These are phyloP conservation scores for Catostylus mosaicus DNA, from an alignment of 30 jellyfish, hydroid and myxozoan species.

Conservation along the genomic window DNA sequence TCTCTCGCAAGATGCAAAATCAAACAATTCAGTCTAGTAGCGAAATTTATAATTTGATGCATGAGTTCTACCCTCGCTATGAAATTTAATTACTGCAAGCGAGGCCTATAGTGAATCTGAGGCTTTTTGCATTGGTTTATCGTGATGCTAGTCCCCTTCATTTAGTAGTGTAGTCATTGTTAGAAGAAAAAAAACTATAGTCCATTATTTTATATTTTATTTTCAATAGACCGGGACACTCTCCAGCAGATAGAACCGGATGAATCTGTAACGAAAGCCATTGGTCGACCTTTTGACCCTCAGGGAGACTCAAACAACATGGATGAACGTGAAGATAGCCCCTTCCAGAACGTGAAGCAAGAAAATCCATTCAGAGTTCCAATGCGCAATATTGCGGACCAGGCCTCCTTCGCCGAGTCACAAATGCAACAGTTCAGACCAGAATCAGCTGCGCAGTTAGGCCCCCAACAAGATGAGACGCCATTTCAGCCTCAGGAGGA, in stretches of 20 bases:
- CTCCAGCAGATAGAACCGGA: slow-evolving; percentile 47
- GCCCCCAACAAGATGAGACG: slow-evolving; percentile 51
- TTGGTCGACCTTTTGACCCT: slow-evolving; percentile 74
- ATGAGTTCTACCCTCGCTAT: too few species aligned
- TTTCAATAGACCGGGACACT: slow-evolving; percentile 8
- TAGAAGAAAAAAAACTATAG: too few species aligned
- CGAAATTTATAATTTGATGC: too few species aligned
- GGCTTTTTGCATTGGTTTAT: too few species aligned
- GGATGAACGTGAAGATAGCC: slow-evolving; percentile 73
- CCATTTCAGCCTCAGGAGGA: slow-evolving; percentile 55
- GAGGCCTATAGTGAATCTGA: too few species aligned
- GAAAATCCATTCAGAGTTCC: slow-evolving; percentile 69
- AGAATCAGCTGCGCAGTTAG: slow-evolving; percentile 45
- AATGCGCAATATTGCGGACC: slow-evolving; percentile 41
- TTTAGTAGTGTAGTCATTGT: too few species aligned
- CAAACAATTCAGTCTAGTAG: too few species aligned
- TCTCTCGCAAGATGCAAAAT: too few species aligned
- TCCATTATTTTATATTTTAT: not conserved
- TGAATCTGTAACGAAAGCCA: slow-evolving; percentile 59
- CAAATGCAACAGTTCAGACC: slow-evolving; percentile 69
- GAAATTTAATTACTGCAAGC: too few species aligned
- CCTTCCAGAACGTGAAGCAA: slow-evolving; percentile 58
- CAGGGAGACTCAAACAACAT: slow-evolving; percentile 27
- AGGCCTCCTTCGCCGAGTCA: slow-evolving; percentile 53
- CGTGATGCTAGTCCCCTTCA: too few species aligned